Percentiles rank a stretch among this genome's conserved stretches.
These are phyloP conservation scores for Ailuropoda melanoleuca DNA, from an alignment of 2,113 vertebrate species.

Conservation along the genomic window DNA sequence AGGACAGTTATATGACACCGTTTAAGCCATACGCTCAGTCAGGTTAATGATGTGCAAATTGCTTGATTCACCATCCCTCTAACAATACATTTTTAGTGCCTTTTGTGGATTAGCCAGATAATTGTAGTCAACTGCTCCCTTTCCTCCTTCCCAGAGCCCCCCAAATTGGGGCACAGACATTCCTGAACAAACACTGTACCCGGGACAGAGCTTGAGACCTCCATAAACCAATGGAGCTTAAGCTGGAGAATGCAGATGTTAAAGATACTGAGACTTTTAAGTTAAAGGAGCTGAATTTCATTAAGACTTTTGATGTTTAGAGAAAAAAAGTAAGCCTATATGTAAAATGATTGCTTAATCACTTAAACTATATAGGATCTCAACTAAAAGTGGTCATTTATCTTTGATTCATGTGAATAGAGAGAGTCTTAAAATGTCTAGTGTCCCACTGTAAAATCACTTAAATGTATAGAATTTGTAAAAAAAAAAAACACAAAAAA, in stretches of 20 bases:
- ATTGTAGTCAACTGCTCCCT: neutral
- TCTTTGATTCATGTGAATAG: neutral
- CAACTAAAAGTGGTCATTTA: neutral
- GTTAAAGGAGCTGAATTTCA: neutral
- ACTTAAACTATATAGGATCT: neutral
- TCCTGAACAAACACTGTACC: neutral
- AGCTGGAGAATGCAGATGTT: neutral
- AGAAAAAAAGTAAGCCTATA: neutral
- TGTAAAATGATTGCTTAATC: neutral
- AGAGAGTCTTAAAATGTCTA: neutral
- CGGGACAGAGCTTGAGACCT: neutral
- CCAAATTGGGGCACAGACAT: neutral
- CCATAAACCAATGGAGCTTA: neutral
- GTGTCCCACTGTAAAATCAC: neutral
- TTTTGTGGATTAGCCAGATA: neutral
- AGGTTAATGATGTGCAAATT: neutral
- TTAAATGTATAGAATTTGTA: neutral
- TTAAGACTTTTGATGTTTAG: neutral
- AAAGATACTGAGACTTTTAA: neutral
- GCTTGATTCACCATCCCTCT: neutral
- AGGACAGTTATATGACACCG: rapidly evolving
- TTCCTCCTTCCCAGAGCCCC: neutral
- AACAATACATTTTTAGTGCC: neutral
- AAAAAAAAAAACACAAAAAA: neutral
- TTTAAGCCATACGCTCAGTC: neutral